Evolutionary conservation across 2,113 vertebrate genomes (phyloP).

Genomic region (Callocephalon fimbriatum): DNA sequence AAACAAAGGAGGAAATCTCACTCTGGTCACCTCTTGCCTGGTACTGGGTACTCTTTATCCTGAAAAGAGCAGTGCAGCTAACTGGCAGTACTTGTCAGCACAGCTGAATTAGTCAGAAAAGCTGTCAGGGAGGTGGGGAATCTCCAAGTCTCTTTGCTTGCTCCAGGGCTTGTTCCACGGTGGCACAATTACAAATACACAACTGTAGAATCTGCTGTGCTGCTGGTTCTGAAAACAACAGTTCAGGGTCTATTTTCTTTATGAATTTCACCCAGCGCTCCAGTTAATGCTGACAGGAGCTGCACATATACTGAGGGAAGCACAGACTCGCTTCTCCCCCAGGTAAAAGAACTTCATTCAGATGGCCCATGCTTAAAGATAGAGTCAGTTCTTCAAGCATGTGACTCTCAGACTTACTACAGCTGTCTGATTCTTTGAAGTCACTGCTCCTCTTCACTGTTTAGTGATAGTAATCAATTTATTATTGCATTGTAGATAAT

Average conservation of each 20-base stretch:
- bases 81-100: not conserved
- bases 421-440: not conserved
- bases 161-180: not conserved
- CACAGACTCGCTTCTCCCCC: not conserved
- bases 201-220: not conserved
- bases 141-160: constrained; percentile 3
- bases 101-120: constrained; percentile 23
- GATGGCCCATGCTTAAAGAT: not conserved
- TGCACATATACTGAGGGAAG: not conserved
- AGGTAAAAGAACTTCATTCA: not conserved
- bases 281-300: constrained; percentile 11
- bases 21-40: not conserved
- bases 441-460: not conserved
- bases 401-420: not conserved
- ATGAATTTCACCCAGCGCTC: not conserved
- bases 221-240: constrained; percentile 6
- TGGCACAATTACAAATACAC: constrained; percentile 1
- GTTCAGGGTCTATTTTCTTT: not conserved
- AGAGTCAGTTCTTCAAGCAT: not conserved
- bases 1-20: not conserved
- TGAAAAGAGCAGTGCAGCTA: not conserved
- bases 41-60: not conserved
- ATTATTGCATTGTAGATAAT: not conserved
- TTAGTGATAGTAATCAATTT: not conserved
- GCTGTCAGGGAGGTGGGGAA: constrained; percentile 27